A percentile compares a stretch with the other conserved stretches of the same genome.
Evolutionary conservation across 2,113 vertebrate genomes (phyloP).

Genomic region (Tinamus guttatus): DNA sequence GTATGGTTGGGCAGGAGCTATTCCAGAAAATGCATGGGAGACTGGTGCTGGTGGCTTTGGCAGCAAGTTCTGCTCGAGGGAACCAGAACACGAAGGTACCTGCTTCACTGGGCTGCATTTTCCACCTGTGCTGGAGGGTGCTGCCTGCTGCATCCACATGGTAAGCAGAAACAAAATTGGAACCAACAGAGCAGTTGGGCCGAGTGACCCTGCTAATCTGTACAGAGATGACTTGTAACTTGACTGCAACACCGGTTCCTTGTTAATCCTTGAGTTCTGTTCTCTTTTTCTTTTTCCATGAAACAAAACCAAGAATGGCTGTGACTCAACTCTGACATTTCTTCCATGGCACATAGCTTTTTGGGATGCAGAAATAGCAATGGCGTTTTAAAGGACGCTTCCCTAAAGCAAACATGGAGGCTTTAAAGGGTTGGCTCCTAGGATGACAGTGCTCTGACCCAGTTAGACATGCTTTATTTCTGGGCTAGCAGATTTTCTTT

Average conservation of each 20-base stretch:
- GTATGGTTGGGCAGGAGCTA: too few relatives aligned
- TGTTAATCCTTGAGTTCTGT: fast-evolving
- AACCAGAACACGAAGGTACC: neutral
- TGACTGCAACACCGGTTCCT: neutral
- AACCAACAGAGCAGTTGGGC: neutral
- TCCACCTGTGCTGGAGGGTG: neutral
- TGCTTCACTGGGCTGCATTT: neutral
- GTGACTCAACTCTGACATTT: neutral
- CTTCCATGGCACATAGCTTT: neutral
- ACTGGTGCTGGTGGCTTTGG: neutral
- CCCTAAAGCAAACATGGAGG: neutral
- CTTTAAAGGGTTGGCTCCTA: neutral
- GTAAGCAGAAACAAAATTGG: neutral
- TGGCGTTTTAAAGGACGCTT: neutral
- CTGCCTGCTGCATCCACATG: neutral
- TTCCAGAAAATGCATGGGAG: neutral
- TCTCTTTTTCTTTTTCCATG: neutral
- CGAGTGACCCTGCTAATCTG: neutral
- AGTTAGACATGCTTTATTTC: neutral
- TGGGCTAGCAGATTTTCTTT: neutral
- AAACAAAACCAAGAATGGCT: neutral
- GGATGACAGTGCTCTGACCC: neutral
- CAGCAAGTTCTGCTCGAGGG: neutral
- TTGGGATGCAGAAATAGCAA: neutral
- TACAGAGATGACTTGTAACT: neutral